Base-by-base conservation (phyloP, 2,113 vertebrate genomes). In the Climacteris rufus region DNA sequence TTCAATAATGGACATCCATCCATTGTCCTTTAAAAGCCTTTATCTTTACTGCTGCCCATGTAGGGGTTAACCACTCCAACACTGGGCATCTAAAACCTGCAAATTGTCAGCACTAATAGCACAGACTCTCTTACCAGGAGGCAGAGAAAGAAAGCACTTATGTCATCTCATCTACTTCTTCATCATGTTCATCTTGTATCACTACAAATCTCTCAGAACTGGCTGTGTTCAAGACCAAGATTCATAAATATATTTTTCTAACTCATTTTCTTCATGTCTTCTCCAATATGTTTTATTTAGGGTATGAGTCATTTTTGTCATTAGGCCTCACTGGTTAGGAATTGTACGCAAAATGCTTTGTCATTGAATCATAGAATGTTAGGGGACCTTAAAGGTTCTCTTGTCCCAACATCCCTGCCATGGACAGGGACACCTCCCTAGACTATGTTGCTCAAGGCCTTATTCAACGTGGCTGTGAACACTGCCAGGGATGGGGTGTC, bases 361-460 rank as follows among this genome's bases (percentile, higher is more conserved):
- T 22, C 57, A 33, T 20, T 52, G 52, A 59, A 44, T 33, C 10
- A 72, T 3, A 10, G 15, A 72, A 44, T 28, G 7, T 50, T 33
- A 50, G 65, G 35, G 35, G 9, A 1, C 30, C 31, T 19, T 57
- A 33, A 57, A 57, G 9, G 9, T 23, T 12, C 33, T 19, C 10
- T 22, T 28, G 11, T 10, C 8, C 4, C 44, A 44, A 37, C 40
- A 42, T 1, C 8, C 2, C 21, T 64, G 35, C 16, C 2, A 2
- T 31, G 18, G 11, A 21, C 35, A 72, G 31, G 31, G 25, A 56
- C 25, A 64, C 5, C 2, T 56, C 9, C 21, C 59, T 15, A 27
- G 8, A 27, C 4, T 11, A 15, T 1, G 11, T 50, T 56, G 10
- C 21, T 64, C 57, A 42, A 33, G 33, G 18, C 9, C 42, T 65